These are phyloP conservation scores for Chironomus riparius DNA, from an alignment of 2,888 invertebrate genomes.

Conservation along the genomic window DNA sequence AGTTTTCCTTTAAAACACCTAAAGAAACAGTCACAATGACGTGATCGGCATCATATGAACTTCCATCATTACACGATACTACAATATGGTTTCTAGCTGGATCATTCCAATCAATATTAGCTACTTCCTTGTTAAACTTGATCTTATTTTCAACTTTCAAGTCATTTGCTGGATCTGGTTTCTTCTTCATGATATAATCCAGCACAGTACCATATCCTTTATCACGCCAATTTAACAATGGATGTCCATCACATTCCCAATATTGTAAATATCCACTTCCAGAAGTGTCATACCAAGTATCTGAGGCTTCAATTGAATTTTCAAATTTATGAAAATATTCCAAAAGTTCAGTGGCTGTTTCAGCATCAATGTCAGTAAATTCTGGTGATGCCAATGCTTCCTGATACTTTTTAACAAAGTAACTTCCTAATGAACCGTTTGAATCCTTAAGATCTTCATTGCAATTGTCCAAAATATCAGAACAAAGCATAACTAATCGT, in stretches of 20 bases:
- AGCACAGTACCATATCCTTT: slow-evolving; percentile 42
- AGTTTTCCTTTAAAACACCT: slow-evolving; percentile 50
- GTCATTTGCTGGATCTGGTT: background rate
- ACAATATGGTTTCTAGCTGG: slow-evolving; percentile 27
- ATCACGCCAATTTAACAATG: slow-evolving; percentile 42
- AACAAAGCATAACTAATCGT: slow-evolving; percentile 38
- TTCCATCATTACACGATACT: slow-evolving; percentile 38
- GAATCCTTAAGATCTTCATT: slow-evolving; percentile 35
- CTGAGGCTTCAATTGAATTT: slow-evolving; percentile 19
- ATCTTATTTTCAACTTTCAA: slow-evolving; percentile 33
- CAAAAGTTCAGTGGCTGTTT: background rate
- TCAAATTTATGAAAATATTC: slow-evolving; percentile 21
- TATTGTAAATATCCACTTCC: slow-evolving; percentile 42
- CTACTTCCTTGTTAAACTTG: slow-evolving; percentile 26
- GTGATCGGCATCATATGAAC: slow-evolving; percentile 47
- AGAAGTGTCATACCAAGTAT: slow-evolving; percentile 37
- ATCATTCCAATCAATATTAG: slow-evolving; percentile 19
- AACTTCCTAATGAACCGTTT: slow-evolving; percentile 38
- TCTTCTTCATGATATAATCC: slow-evolving; percentile 31
- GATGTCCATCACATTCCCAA: slow-evolving; percentile 44
- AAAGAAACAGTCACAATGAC: slow-evolving; percentile 52
- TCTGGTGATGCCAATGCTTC: background rate
- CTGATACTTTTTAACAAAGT: slow-evolving; percentile 34
- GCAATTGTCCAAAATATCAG: slow-evolving; percentile 38
- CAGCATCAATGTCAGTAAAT: background rate